Conservation (phyloP, 2,113 vertebrate species). For the Crotalus horridus region DNA sequence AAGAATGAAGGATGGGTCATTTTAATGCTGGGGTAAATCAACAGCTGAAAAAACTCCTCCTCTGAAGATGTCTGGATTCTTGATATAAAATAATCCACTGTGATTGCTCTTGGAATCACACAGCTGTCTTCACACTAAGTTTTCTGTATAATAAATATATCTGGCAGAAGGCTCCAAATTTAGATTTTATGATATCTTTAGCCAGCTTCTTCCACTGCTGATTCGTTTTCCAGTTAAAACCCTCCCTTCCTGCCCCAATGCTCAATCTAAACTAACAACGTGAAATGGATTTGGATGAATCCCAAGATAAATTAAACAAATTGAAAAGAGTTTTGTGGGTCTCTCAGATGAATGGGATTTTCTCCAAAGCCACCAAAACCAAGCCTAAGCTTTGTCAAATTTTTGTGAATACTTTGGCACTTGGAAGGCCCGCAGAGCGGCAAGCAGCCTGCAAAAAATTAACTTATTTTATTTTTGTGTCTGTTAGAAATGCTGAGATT, state of each 20-base stretch:
- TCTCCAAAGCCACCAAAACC: background rate
- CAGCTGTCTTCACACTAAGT: background rate
- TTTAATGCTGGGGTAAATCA: background rate
- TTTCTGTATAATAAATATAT: background rate
- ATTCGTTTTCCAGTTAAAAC: background rate
- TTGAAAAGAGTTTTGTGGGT: background rate
- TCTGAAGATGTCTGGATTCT: background rate
- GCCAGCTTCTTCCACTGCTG: background rate
- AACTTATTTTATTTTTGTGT: background rate
- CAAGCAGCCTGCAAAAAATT: background rate
- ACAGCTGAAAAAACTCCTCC: background rate
- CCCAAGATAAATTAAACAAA: background rate
- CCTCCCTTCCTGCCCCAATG: background rate
- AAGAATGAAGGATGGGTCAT: background rate
- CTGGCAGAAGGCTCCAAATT: conserved; percentile 3
- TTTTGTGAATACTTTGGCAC: background rate
- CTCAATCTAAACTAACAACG: background rate
- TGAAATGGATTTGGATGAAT: background rate
- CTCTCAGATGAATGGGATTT: background rate
- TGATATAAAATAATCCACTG: background rate
- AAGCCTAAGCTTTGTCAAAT: background rate
- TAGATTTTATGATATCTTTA: background rate
- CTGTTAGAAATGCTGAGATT: background rate
- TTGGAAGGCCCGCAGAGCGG: background rate
- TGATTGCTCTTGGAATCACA: background rate